A percentile compares a stretch with the other conserved stretches of the same genome.
Conservation (phyloP, 2,888 invertebrate species). For the Pseudococcus longispinus region DNA sequence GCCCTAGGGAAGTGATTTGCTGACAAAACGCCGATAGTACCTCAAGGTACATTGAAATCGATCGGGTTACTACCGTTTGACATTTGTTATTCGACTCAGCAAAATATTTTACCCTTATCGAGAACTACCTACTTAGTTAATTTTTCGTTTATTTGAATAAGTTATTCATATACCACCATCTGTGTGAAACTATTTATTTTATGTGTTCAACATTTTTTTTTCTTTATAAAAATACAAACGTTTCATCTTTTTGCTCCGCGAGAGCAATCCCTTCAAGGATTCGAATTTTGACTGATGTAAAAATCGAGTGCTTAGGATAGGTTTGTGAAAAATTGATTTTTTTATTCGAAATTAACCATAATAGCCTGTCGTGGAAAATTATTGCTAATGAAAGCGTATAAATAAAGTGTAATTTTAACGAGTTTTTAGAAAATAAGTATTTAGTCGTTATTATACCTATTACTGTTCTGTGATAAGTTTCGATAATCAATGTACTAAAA, state of each 20-base stretch:
- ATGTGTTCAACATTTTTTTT: constrained; percentile 31
- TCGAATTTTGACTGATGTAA: constrained; percentile 3
- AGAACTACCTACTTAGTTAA: background rate
- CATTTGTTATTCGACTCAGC: background rate
- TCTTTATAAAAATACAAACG: background rate
- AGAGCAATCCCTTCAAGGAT: background rate
- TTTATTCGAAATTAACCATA: background rate
- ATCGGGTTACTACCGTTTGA: constrained; percentile 91
- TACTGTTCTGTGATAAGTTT: constrained; percentile 38
- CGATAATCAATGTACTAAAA: constrained; percentile 32
- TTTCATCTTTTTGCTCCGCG: background rate
- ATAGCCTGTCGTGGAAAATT: background rate
- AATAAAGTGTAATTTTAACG: background rate
- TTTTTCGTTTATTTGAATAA: background rate
- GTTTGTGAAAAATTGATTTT: background rate
- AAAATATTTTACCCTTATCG: background rate
- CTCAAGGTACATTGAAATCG: constrained; percentile 90
- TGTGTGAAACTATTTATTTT: background rate
- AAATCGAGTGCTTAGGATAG: background rate
- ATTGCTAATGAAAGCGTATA: background rate
- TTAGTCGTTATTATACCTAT: constrained; percentile 10
- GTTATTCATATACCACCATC: constrained; percentile 6
- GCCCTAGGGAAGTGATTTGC: constrained; percentile 74
- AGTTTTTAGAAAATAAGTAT: background rate
- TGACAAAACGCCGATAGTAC: constrained; percentile 91